Conservation (phyloP, 2,888 invertebrate genomes). For the Leptinotarsa peninsularis region DNA sequence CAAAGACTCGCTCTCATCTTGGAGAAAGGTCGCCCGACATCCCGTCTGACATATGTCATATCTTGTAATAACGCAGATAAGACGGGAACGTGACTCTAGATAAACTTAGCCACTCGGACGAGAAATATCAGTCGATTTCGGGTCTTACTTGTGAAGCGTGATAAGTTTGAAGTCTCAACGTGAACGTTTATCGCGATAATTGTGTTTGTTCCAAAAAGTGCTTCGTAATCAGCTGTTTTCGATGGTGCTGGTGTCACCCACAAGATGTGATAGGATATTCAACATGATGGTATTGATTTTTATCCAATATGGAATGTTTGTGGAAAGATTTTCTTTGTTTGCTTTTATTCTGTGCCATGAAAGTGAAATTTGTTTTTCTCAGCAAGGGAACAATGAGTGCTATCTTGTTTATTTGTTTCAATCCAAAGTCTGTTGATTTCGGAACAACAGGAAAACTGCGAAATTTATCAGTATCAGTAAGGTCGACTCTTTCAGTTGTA, state of each 20-base stretch:
- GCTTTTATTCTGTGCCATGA: too few relatives aligned
- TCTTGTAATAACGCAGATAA: slow-evolving; percentile 38
- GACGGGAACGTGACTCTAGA: slow-evolving; percentile 35
- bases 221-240: slow-evolving; percentile 9
- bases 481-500: too few relatives aligned
- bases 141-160: slow-evolving; percentile 19
- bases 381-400: too few relatives aligned
- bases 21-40: slow-evolving; percentile 37
- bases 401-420: too few relatives aligned
- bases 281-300: slow-evolving; percentile 34
- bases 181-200: slow-evolving; percentile 17
- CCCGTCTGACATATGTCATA: slow-evolving; percentile 36
- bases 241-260: slow-evolving; percentile 35
- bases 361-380: too few relatives aligned
- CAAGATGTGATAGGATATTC: slow-evolving; percentile 34
- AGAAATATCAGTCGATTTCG: slow-evolving; percentile 30
- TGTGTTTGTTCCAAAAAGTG: not conserved
- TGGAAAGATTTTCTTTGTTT: not conserved
- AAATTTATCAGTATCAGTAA: not conserved
- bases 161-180: not conserved
- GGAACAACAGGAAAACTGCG: too few relatives aligned
- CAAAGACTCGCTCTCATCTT: slow-evolving; percentile 30
- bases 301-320: not conserved
- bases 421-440: too few relatives aligned
- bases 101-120: slow-evolving; percentile 31